These are phyloP conservation scores for Cromileptes altivelis DNA, from an alignment of 2,113 vertebrate species.

Conservation along the genomic window DNA sequence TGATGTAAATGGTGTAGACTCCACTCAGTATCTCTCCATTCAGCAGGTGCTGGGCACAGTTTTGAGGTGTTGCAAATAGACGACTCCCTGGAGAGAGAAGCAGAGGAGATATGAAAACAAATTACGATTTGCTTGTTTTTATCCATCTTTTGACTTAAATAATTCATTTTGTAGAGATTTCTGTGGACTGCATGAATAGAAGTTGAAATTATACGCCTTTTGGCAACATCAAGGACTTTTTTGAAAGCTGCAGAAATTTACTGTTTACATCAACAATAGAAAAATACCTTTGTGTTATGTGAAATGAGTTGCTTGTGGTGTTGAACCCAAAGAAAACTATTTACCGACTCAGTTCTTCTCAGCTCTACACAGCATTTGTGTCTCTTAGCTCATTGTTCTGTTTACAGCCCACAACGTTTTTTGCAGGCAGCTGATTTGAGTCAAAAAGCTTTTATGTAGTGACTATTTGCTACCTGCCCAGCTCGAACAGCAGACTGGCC, in stretches of 20 bases:
- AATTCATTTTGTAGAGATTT: neutral
- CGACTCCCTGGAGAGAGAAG: conserved; percentile 87
- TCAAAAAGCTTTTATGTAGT: neutral
- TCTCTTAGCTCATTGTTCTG: too few species aligned
- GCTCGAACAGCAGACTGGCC: neutral
- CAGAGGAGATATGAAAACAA: neutral
- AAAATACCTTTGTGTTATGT: neutral
- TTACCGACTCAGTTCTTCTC: neutral
- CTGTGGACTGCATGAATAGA: neutral
- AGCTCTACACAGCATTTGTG: too few species aligned
- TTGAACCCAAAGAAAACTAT: too few species aligned
- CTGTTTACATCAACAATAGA: neutral
- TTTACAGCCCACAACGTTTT: neutral
- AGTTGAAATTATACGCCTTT: neutral
- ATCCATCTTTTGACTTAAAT: neutral
- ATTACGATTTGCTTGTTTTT: conserved; percentile 9
- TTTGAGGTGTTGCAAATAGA: conserved; percentile 94
- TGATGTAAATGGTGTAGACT: conserved; percentile 95
- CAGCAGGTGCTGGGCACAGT: conserved; percentile 96
- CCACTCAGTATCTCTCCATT: conserved; percentile 93
- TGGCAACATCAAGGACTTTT: neutral
- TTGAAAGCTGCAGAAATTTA: neutral
- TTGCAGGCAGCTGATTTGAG: neutral
- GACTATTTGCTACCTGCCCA: neutral
- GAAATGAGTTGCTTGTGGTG: neutral